Percentiles rank a stretch among this genome's conserved stretches.
phyloP scores from a whole-genome alignment of 2,113 vertebrate species.

The Channa maculata region DNA sequence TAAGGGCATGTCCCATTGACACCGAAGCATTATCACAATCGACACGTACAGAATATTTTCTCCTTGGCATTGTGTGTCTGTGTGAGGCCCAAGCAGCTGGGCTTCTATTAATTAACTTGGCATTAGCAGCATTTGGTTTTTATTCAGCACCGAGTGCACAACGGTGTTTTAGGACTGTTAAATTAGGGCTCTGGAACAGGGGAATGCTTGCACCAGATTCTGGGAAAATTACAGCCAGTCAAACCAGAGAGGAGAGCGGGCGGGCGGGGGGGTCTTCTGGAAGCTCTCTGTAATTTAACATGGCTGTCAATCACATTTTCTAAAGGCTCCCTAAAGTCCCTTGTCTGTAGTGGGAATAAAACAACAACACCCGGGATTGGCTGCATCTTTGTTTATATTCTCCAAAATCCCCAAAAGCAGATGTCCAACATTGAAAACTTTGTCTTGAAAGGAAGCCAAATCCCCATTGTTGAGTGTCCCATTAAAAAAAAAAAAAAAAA shows the following conservation, averaged over 20 bases:
- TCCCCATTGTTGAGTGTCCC: slow-evolving; percentile 1
- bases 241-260: slow-evolving; percentile 19
- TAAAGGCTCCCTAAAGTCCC: slow-evolving; percentile 65
- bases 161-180: slow-evolving; percentile 76
- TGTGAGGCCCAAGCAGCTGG: slow-evolving; percentile 76
- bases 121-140: slow-evolving; percentile 77
- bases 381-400: slow-evolving; percentile 52
- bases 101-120: slow-evolving; percentile 84
- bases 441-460: slow-evolving; percentile 22
- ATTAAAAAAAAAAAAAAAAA: no score
- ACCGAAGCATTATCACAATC: slow-evolving; percentile 65
- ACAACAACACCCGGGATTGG: slow-evolving; percentile 55
- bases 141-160: slow-evolving; percentile 64
- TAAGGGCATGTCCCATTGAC: slow-evolving; percentile 64
- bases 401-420: slow-evolving; percentile 37
- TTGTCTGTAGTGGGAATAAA: slow-evolving; percentile 57
- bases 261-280: slow-evolving; percentile 68
- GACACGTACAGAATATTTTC: slow-evolving; percentile 61
- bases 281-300: slow-evolving; percentile 78
- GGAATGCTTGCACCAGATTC: slow-evolving; percentile 71
- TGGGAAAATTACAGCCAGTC: slow-evolving; percentile 70
- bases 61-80: slow-evolving; percentile 54
- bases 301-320: slow-evolving; percentile 80
- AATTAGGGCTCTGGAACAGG: slow-evolving; percentile 69
- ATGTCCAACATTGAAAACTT: slow-evolving; percentile 43